Evolutionary conservation across 2,888 invertebrate genomes (phyloP).

Genomic region (Lucinisca nassula): DNA sequence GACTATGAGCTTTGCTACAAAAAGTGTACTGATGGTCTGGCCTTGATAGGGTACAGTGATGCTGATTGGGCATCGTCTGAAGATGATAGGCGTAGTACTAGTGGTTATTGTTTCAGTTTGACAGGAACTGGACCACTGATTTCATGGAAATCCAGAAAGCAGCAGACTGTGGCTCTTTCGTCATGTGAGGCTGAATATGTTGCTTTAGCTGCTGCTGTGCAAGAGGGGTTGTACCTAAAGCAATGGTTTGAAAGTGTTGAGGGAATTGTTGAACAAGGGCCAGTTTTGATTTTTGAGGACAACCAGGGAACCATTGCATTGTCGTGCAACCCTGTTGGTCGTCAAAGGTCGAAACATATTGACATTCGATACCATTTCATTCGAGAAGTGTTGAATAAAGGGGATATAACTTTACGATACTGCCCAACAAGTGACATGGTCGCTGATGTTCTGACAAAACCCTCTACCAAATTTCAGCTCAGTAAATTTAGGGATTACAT

Average conservation of each 20-base stretch:
- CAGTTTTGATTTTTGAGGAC: neutral
- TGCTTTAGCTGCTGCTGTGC: no score
- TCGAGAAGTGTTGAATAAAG: neutral
- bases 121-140: neutral
- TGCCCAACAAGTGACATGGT: neutral
- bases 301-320: neutral
- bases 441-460: neutral
- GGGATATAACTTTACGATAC: neutral
- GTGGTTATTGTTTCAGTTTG: neutral
- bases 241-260: neutral
- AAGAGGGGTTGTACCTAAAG: no score
- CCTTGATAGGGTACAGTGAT: neutral
- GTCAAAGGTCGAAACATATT: neutral
- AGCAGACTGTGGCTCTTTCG: neutral
- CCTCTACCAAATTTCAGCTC: neutral
- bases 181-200: no score
- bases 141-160: neutral
- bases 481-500: neutral
- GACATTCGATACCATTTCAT: neutral
- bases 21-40: neutral
- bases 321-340: neutral
- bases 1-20: neutral
- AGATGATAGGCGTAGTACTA: neutral
- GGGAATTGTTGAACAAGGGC: neutral
- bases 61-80: neutral